These are phyloP conservation scores for Tupaia tana DNA, from an alignment of 2,113 vertebrate genomes.

Conservation along the genomic window DNA sequence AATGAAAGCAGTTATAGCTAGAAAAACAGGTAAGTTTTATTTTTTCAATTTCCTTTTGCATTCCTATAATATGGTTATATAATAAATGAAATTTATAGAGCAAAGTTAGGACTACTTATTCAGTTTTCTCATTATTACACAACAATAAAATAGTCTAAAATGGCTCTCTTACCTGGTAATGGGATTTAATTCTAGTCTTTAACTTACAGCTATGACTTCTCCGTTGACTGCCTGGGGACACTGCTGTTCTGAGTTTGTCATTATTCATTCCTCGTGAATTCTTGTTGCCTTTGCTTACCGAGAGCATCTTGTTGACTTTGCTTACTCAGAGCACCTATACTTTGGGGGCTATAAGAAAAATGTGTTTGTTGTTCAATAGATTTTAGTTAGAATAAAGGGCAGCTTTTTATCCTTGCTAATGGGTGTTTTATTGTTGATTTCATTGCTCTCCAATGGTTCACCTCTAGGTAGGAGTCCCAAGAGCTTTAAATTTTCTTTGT, in stretches of 20 bases:
- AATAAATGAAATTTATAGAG: background rate
- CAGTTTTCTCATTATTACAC: background rate
- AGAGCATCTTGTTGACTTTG: background rate
- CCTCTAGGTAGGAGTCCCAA: background rate
- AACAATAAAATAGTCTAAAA: background rate
- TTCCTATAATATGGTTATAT: background rate
- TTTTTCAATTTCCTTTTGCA: background rate
- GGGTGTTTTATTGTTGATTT: background rate
- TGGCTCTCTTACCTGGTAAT: background rate
- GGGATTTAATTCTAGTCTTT: background rate
- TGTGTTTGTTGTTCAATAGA: background rate
- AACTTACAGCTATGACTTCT: background rate
- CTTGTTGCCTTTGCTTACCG: background rate
- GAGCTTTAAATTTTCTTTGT: background rate
- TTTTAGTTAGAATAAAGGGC: background rate
- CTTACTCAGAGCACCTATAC: background rate
- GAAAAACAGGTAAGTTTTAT: background rate
- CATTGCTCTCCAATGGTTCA: background rate
- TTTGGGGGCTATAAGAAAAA: background rate
- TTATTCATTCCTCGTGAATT: background rate
- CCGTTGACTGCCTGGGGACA: background rate
- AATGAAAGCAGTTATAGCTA: background rate
- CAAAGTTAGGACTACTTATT: conserved; percentile 27
- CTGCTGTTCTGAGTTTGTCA: background rate
- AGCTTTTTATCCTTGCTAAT: background rate